Percentiles rank a stretch among this genome's conserved stretches.
Conservation (phyloP, 2,888 invertebrate genomes). For the Pycnomerus fuliginosus region DNA sequence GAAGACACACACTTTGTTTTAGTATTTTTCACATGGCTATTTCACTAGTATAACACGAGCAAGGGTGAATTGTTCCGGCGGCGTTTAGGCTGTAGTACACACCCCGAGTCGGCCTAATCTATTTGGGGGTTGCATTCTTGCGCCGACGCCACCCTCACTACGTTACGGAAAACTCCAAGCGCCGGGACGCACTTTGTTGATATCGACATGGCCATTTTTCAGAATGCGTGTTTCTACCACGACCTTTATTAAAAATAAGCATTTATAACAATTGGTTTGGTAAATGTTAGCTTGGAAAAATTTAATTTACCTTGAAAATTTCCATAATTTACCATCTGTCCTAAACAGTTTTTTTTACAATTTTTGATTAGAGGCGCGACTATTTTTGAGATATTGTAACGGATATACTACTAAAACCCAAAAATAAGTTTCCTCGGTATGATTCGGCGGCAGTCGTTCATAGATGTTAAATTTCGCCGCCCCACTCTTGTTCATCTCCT, state of each 20-base stretch:
- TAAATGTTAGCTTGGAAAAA: too few relatives aligned
- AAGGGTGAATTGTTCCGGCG: conserved; percentile 39
- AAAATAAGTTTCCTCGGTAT: too few relatives aligned
- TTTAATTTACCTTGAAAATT: too few relatives aligned
- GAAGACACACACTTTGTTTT: conserved; percentile 3
- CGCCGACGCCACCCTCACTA: conserved; percentile 44
- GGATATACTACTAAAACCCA: too few relatives aligned
- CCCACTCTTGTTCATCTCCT: conserved; percentile 13
- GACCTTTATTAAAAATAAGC: too few relatives aligned
- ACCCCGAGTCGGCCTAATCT: conserved; percentile 51
- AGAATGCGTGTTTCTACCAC: conserved; percentile 17
- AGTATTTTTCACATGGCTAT: conserved; percentile 39
- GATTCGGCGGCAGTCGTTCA: conserved; percentile 18
- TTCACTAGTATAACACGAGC: conserved; percentile 36
- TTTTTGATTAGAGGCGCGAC: too few relatives aligned
- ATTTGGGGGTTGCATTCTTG: conserved; percentile 44
- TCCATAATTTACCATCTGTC: too few relatives aligned
- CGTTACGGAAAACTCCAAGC: conserved; percentile 26
- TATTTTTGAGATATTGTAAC: too few relatives aligned
- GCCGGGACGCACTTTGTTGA: neutral
- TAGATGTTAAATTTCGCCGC: conserved; percentile 16
- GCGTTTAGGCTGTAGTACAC: conserved; percentile 50
- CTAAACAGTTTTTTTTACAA: too few relatives aligned
- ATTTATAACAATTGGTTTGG: too few relatives aligned
- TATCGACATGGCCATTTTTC: conserved; percentile 8